A percentile compares a stretch with the other conserved stretches of the same genome.
phyloP scores from a whole-genome alignment of 2,888 invertebrate species.

The Fissipunctia ypsillon region DNA sequence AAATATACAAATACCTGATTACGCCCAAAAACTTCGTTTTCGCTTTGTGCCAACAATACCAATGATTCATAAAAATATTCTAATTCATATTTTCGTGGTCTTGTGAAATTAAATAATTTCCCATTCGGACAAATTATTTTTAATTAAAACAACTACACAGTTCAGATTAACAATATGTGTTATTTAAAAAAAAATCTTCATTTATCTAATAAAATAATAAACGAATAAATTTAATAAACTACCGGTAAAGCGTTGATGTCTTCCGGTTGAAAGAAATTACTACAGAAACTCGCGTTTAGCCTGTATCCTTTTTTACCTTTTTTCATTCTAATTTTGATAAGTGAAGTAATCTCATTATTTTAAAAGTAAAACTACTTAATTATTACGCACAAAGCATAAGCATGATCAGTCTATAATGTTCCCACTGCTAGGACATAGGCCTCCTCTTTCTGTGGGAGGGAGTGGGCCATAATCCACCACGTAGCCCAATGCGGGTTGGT shows the following conservation, averaged over 20 bases:
- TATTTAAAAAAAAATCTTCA: background rate
- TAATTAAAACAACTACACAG: background rate
- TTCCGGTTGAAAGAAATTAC: conserved; percentile 15
- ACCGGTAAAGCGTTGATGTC: conserved; percentile 45
- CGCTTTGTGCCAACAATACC: background rate
- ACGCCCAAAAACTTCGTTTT: background rate
- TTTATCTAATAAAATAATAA: background rate
- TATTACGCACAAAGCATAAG: too few species aligned
- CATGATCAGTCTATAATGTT: too few species aligned
- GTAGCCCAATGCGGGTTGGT: too few species aligned
- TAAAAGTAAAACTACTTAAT: too few species aligned
- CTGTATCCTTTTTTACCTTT: background rate
- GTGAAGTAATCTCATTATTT: background rate
- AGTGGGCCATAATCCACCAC: too few species aligned
- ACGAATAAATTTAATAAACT: background rate
- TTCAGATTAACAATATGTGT: too few species aligned
- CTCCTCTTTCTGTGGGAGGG: too few species aligned
- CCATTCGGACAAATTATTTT: background rate
- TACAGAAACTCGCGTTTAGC: background rate
- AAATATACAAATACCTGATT: background rate
- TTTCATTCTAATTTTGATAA: too few species aligned
- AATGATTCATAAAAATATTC: background rate
- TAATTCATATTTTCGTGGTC: background rate
- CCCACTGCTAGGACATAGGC: too few species aligned
- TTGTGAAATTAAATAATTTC: background rate